These are phyloP conservation scores for Cyrtonyx montezumae DNA, from an alignment of 2,113 vertebrate genomes.

Conservation along the genomic window DNA sequence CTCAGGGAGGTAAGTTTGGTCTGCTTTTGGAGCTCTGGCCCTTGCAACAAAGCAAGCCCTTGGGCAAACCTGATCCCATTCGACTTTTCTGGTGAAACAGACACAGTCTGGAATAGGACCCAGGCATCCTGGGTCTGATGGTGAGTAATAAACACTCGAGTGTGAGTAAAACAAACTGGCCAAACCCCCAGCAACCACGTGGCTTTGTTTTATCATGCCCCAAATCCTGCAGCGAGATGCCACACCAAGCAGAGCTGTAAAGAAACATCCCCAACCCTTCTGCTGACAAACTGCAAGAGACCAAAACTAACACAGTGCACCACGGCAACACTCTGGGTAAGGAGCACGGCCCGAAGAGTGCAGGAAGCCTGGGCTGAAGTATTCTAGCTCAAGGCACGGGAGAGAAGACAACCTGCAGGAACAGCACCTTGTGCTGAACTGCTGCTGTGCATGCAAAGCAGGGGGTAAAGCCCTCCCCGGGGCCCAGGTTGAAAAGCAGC, in stretches of 20 bases:
- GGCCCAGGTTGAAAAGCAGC: neutral
- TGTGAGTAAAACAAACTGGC: neutral
- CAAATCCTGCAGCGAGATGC: neutral
- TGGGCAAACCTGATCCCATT: neutral
- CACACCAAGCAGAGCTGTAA: neutral
- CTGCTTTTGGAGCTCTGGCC: neutral
- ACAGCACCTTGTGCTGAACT: neutral
- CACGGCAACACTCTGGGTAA: fast-evolving
- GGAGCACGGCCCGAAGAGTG: neutral
- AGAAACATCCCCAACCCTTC: neutral
- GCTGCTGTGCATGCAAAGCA: fast-evolving
- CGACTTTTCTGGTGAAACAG: fast-evolving
- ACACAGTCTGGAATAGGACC: neutral
- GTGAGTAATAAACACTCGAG: fast-evolving
- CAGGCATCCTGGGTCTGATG: fast-evolving
- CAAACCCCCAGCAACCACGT: fast-evolving
- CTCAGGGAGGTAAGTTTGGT: neutral
- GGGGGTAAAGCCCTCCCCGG: fast-evolving
- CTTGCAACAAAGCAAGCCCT: neutral
- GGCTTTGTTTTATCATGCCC: neutral
- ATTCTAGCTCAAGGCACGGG: neutral
- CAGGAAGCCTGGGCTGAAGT: neutral
- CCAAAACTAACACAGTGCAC: neutral
- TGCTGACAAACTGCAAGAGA: fast-evolving
- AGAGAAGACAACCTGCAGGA: fast-evolving